phyloP scores from a whole-genome alignment of 1,140 invertebrate genomes.

The Glomeris maerens region DNA sequence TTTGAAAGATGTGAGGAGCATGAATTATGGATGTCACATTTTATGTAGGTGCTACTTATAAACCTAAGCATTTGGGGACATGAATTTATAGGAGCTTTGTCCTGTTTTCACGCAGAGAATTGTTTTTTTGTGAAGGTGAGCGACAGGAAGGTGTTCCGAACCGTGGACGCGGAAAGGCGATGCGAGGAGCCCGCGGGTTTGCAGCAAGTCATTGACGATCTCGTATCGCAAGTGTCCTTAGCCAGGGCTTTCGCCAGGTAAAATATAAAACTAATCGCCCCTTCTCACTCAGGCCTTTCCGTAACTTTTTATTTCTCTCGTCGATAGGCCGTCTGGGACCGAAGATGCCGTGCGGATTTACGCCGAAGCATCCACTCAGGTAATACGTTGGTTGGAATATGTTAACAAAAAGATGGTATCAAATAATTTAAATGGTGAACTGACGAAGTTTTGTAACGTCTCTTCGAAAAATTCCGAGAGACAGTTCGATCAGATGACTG shows the following conservation, averaged over 20 bases:
- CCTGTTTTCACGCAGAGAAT: background rate
- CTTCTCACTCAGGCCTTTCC: background rate
- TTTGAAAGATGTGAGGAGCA: constrained; percentile 2
- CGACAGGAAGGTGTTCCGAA: constrained; percentile 69
- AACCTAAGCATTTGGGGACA: too few species aligned
- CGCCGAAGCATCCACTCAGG: constrained; percentile 72
- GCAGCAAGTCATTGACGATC: constrained; percentile 61
- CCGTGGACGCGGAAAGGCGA: constrained; percentile 67
- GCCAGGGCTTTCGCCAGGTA: constrained; percentile 76
- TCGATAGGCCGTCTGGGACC: constrained; percentile 78
- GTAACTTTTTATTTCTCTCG: constrained; percentile 13
- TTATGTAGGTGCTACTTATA: too few species aligned
- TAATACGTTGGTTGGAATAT: background rate
- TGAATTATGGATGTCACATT: background rate
- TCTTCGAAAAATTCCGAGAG: too few species aligned
- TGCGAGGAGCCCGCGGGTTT: constrained; percentile 64
- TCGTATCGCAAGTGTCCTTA: constrained; percentile 49
- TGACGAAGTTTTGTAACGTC: too few species aligned
- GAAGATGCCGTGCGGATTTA: constrained; percentile 94
- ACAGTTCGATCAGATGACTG: too few species aligned
- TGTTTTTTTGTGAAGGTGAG: constrained; percentile 28
- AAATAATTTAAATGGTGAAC: too few species aligned
- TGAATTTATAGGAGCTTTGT: too few species aligned
- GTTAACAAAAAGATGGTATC: background rate
- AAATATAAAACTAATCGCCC: constrained; percentile 3